Percentiles rank a stretch among this genome's conserved stretches.
Evolutionary conservation across 2,888 invertebrate genomes (phyloP).

Genomic region (Iphiclides podalirius): DNA sequence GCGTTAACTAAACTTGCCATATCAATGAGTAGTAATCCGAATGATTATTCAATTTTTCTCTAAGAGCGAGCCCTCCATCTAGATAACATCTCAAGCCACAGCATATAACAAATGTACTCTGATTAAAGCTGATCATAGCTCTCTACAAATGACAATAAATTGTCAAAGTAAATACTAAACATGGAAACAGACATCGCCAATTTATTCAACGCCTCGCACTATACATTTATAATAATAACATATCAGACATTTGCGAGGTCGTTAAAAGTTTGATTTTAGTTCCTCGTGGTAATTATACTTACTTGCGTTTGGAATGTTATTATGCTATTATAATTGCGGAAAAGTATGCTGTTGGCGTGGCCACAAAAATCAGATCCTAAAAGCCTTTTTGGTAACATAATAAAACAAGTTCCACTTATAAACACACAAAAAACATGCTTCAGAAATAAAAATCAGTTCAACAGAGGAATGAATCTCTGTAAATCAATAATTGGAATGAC

Average conservation of each 20-base stretch:
- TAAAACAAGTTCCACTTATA: not conserved
- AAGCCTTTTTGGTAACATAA: not conserved
- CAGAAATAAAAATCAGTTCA: constrained; percentile 10
- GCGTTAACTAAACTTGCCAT: no score
- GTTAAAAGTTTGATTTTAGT: not conserved
- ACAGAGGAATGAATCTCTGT: not conserved
- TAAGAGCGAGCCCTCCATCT: not conserved
- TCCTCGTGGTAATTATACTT: not conserved
- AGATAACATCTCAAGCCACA: not conserved
- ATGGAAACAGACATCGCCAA: not conserved
- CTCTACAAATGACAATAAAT: constrained; percentile 8
- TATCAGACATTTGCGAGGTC: constrained; percentile 5
- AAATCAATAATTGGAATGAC: constrained; percentile 1
- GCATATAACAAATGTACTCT: not conserved
- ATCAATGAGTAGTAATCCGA: no score
- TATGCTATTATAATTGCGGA: not conserved
- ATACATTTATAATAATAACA: not conserved
- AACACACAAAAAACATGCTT: not conserved
- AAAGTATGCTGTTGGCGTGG: not conserved
- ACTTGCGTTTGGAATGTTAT: constrained; percentile 1
- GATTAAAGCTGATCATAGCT: constrained; percentile 6
- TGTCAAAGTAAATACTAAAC: not conserved
- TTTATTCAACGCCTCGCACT: not conserved
- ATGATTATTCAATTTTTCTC: no score
- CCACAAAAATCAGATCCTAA: not conserved